phyloP scores from a whole-genome alignment of 2,113 vertebrate genomes.

The Tragelaphus strepsiceros region DNA sequence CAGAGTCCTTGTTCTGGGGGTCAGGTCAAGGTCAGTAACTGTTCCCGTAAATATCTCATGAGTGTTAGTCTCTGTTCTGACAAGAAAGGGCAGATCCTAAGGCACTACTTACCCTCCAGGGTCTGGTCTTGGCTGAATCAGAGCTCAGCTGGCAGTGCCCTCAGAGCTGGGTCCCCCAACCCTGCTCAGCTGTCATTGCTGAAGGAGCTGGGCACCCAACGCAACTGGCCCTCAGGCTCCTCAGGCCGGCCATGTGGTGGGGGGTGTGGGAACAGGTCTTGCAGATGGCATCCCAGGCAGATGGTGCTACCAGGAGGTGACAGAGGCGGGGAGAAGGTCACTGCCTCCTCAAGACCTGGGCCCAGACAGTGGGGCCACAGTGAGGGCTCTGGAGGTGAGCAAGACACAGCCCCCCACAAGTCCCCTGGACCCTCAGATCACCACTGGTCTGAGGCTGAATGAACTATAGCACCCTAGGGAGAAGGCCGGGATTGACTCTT shows the following conservation, averaged over 20 bases:
- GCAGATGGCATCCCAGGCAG: background rate
- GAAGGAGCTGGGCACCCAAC: accelerated
- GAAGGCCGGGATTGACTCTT: background rate
- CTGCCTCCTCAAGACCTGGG: background rate
- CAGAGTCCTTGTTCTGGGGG: background rate
- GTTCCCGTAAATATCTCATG: background rate
- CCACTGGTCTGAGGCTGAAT: accelerated
- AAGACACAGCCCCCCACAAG: background rate
- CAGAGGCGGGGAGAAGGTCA: background rate
- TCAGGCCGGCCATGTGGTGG: background rate
- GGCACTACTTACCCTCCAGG: background rate
- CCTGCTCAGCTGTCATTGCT: accelerated
- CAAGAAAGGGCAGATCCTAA: background rate
- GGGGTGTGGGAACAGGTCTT: background rate
- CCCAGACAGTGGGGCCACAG: accelerated
- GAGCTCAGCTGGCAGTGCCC: accelerated
- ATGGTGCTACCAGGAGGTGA: background rate
- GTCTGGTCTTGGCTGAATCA: background rate
- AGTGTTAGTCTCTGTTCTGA: background rate
- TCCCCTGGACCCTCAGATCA: background rate
- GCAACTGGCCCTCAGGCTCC: background rate
- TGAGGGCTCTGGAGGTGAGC: background rate
- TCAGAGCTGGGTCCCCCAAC: background rate
- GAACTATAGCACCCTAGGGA: background rate
- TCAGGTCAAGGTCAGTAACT: background rate